Percentiles rank a stretch among this genome's conserved stretches.
phyloP scores from a whole-genome alignment of 2,888 invertebrate genomes.

The Oasisia sp. region DNA sequence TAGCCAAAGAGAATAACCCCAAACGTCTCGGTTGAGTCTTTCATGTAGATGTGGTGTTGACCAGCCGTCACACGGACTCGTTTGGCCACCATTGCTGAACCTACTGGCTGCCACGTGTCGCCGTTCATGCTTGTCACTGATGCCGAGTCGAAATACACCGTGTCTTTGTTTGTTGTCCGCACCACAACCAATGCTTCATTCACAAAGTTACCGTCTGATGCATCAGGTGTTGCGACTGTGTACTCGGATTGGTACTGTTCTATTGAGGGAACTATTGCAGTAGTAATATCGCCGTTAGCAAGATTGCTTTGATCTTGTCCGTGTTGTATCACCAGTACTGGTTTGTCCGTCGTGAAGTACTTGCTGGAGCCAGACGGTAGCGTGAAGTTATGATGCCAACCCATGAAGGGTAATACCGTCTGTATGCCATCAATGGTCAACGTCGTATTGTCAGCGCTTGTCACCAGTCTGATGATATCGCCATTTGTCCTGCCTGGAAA shows the following conservation, averaged over 20 bases:
- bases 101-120: not conserved
- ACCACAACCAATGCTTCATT: not conserved
- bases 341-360: not conserved
- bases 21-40: not conserved
- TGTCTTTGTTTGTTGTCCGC: not conserved
- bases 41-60: constrained; percentile 1
- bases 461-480: not conserved
- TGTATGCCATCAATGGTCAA: not conserved
- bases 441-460: not conserved
- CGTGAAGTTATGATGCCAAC: not conserved
- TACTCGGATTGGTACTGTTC: not conserved
- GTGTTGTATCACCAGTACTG: not conserved
- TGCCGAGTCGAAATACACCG: not conserved
- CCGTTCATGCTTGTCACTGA: not conserved
- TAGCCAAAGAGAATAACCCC: not conserved
- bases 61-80: not conserved
- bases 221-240: not conserved
- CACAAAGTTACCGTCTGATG: not conserved
- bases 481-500: not conserved
- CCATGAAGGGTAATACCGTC: not conserved
- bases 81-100: not conserved
- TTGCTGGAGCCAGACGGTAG: not conserved
- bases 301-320: not conserved
- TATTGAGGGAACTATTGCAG: not conserved
- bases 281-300: not conserved